These are phyloP conservation scores for Eutolmus rufibarbis DNA, from an alignment of 2,888 invertebrate genomes.

Conservation along the genomic window DNA sequence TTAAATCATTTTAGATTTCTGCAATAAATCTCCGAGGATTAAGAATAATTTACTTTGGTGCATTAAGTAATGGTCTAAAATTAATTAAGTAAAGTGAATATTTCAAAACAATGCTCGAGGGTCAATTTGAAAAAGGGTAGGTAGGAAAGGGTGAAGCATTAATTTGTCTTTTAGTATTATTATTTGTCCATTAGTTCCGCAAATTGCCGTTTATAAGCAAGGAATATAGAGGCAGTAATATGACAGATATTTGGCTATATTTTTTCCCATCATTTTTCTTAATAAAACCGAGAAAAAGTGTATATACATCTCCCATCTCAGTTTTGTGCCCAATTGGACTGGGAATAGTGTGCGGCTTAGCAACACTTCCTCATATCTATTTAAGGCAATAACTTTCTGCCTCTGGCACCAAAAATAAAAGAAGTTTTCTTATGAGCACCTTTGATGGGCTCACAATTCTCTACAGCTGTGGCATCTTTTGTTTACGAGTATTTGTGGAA, in stretches of 20 bases:
- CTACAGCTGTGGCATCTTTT: conserved; percentile 7
- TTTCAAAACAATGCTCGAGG: background rate
- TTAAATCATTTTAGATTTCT: background rate
- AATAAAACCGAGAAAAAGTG: background rate
- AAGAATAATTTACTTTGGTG: background rate
- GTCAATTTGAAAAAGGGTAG: background rate
- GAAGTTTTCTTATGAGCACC: conserved; percentile 1
- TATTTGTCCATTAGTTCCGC: background rate
- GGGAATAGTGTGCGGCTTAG: background rate
- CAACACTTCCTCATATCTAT: background rate
- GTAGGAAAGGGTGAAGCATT: background rate
- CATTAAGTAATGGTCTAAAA: background rate
- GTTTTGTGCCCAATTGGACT: background rate
- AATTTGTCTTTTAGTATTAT: background rate
- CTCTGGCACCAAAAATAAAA: background rate
- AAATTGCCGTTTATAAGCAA: background rate
- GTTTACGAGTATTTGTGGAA: background rate
- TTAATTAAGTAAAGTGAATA: background rate
- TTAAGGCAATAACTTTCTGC: background rate
- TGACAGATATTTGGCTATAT: background rate
- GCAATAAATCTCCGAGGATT: background rate
- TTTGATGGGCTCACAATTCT: conserved; percentile 21
- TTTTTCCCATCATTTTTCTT: background rate
- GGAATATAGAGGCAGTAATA: background rate
- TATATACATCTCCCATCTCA: background rate